Evolutionary conservation across 2,113 vertebrate genomes (phyloP).

Genomic region (Tringa solitaria): DNA sequence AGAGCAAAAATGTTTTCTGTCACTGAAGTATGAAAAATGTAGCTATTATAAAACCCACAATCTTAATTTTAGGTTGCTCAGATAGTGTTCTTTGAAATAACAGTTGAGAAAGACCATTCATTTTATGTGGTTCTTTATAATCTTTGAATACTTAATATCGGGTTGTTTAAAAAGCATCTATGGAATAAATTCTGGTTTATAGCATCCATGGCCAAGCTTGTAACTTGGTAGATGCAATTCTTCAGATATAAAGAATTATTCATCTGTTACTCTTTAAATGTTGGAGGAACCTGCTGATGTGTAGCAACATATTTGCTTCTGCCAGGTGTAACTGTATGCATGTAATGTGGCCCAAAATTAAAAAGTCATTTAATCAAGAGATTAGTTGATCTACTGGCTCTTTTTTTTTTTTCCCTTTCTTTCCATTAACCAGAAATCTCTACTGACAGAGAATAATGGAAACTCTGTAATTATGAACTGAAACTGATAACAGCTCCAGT

Average conservation of each 20-base stretch:
- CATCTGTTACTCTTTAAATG: not conserved
- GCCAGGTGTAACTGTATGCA: not conserved
- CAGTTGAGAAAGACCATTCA: not conserved
- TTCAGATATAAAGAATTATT: not conserved
- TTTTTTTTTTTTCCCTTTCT: accelerated
- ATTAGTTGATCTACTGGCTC: not conserved
- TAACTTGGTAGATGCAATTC: not conserved
- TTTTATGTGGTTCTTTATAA: not conserved
- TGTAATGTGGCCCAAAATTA: not conserved
- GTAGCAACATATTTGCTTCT: not conserved
- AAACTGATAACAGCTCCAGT: not conserved
- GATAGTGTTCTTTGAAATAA: not conserved
- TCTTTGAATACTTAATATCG: not conserved
- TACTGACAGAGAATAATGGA: not conserved
- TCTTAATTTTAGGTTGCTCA: constrained; percentile 9
- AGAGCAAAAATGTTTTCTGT: not conserved
- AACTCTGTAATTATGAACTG: constrained; percentile 14
- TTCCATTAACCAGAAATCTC: not conserved
- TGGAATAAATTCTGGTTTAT: not conserved
- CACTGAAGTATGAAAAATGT: not conserved
- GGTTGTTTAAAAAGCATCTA: not conserved
- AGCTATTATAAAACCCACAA: not conserved
- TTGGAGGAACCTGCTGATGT: not conserved
- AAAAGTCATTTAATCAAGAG: not conserved
- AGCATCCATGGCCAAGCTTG: not conserved